These are phyloP conservation scores for Epirrita christyi DNA, from an alignment of 2,888 invertebrate genomes.

Conservation along the genomic window DNA sequence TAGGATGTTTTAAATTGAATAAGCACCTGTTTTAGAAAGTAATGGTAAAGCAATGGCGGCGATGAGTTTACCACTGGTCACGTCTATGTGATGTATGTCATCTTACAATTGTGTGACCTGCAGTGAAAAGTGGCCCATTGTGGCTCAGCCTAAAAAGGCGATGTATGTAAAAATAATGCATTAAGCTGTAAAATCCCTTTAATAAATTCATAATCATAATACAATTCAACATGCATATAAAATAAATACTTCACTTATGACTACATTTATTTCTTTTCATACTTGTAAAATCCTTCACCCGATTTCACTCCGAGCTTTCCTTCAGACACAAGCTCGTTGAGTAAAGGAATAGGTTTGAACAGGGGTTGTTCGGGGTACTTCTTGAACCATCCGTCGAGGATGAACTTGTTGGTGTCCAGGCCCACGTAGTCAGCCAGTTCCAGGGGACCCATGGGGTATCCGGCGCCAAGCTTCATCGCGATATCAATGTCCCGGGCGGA, in stretches of 20 bases:
- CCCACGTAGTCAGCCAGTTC: conserved; percentile 95
- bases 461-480: conserved; percentile 95
- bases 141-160: too few relatives aligned
- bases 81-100: too few relatives aligned
- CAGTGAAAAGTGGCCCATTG: too few relatives aligned
- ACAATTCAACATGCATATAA: conserved; percentile 1
- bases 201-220: background rate
- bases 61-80: too few relatives aligned
- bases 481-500: conserved; percentile 91
- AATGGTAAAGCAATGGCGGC: too few relatives aligned
- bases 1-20: too few relatives aligned
- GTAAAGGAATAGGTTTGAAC: conserved; percentile 52
- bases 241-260: conserved; percentile 22
- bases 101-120: too few relatives aligned
- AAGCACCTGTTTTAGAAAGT: too few relatives aligned
- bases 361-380: conserved; percentile 63
- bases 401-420: conserved; percentile 91
- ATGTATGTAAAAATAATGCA: background rate
- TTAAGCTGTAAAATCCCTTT: background rate
- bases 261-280: conserved; percentile 69
- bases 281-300: conserved; percentile 95
- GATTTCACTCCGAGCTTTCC: conserved; percentile 92
- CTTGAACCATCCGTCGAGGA: conserved; percentile 92
- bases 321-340: conserved; percentile 89
- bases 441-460: conserved; percentile 95